Evolutionary conservation across 2,888 invertebrate genomes (phyloP).

Genomic region (Ectemnius lituratus): DNA sequence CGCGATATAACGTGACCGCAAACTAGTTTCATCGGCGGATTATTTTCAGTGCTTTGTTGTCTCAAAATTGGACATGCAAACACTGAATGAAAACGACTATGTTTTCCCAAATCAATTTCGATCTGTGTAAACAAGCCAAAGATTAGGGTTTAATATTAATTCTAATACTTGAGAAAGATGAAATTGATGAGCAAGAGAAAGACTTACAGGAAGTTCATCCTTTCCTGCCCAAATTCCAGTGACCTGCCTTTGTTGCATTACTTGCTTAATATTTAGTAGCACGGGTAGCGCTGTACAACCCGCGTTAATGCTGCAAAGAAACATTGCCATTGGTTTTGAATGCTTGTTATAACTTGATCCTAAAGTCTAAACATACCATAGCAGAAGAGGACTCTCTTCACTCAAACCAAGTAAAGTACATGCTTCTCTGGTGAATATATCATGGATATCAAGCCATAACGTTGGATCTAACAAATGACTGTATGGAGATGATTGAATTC

Average conservation of each 20-base stretch:
- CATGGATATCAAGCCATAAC: conserved; percentile 88
- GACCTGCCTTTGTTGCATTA: conserved; percentile 93
- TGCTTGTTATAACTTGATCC: background rate
- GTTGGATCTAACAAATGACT: conserved; percentile 86
- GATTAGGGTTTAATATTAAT: background rate
- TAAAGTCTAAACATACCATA: conserved; percentile 81
- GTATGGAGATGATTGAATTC: conserved; percentile 90
- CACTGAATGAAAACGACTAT: conserved; percentile 96
- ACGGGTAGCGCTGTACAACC: conserved; percentile 97
- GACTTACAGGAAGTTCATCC: conserved; percentile 95
- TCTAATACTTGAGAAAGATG: background rate
- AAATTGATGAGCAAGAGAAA: background rate
- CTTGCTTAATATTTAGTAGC: conserved; percentile 94
- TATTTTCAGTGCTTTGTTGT: conserved; percentile 96
- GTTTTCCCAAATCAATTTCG: conserved; percentile 94
- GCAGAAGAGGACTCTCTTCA: conserved; percentile 93
- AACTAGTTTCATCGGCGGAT: conserved; percentile 97
- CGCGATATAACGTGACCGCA: conserved; percentile 99
- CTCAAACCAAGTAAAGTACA: conserved; percentile 94
- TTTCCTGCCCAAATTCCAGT: conserved; percentile 96
- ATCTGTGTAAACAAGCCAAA: conserved; percentile 82
- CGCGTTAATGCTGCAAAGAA: conserved; percentile 86
- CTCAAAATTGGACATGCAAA: conserved; percentile 99
- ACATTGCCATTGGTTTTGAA: conserved; percentile 13
- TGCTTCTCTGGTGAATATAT: conserved; percentile 94